A percentile compares a stretch with the other conserved stretches of the same genome.
Evolutionary conservation across 1,140 invertebrate species (phyloP).

Genomic region (Zaprionus davidi): DNA sequence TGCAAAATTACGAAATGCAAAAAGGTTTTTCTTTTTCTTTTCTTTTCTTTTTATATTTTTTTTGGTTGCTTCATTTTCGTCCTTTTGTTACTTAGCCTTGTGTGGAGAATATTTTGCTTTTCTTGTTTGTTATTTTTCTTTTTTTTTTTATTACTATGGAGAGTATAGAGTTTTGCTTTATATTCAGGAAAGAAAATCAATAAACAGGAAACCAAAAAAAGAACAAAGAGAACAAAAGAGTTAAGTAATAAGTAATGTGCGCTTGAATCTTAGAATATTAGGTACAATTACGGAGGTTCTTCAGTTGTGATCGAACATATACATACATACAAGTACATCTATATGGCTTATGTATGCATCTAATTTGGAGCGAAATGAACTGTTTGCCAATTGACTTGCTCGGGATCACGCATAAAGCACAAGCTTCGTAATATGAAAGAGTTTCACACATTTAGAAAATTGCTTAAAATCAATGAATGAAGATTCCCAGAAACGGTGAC

Average conservation of each 20-base stretch:
- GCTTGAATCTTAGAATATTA: conserved; percentile 44
- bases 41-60: not conserved
- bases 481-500: conserved; percentile 30
- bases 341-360: conserved; percentile 1
- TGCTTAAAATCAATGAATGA: conserved; percentile 30
- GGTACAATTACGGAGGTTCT: conserved; percentile 31
- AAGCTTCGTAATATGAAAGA: conserved; percentile 43
- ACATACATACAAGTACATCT: not conserved
- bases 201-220: conserved; percentile 44
- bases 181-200: conserved; percentile 30
- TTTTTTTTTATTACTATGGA: conserved; percentile 55
- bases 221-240: conserved; percentile 47
- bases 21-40: conserved; percentile 23
- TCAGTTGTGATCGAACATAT: conserved; percentile 43
- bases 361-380: conserved; percentile 16
- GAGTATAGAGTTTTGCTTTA: conserved; percentile 74
- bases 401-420: conserved; percentile 49
- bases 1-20: conserved; percentile 56
- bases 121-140: conserved; percentile 31
- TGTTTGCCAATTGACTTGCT: conserved; percentile 22
- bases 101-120: conserved; percentile 72
- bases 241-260: conserved; percentile 49
- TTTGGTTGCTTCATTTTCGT: conserved; percentile 18
- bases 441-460: conserved; percentile 40
- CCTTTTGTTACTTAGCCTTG: conserved; percentile 74